Conservation (phyloP, 1,140 invertebrate species). For the Caenorhabditis remanei region DNA sequence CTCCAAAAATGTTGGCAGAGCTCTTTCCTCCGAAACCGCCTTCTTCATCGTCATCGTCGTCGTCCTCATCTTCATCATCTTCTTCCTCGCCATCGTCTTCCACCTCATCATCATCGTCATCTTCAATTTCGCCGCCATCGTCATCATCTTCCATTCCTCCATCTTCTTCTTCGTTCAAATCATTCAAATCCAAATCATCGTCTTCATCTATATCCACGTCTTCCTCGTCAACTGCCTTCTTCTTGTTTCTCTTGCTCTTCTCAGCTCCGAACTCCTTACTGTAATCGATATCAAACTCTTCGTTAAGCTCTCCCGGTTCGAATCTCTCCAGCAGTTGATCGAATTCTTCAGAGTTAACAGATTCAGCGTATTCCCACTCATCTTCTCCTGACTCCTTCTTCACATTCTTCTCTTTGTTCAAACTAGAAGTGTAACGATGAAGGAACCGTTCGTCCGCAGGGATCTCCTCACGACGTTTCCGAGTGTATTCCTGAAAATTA, state of each 20-base stretch:
- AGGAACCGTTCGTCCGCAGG: conserved; percentile 88
- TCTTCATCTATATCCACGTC: conserved; percentile 78
- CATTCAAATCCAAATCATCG: conserved; percentile 78
- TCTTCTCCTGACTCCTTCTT: conserved; percentile 82
- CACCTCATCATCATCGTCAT: conserved; percentile 28
- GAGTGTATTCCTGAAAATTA: conserved; percentile 81
- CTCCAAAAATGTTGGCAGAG: conserved; percentile 28
- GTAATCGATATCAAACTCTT: conserved; percentile 66
- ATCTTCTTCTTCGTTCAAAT: conserved; percentile 54
- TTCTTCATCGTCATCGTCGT: conserved; percentile 21
- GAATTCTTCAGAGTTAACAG: conserved; percentile 89
- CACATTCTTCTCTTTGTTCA: conserved; percentile 74
- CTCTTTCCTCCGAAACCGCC: conserved; percentile 28
- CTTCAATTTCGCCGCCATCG: conserved; percentile 41
- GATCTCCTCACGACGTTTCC: conserved; percentile 83
- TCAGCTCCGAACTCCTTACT: conserved; percentile 58
- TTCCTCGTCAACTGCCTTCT: conserved; percentile 75
- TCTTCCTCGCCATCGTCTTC: background rate
- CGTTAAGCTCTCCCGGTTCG: conserved; percentile 65
- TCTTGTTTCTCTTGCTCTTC: conserved; percentile 69
- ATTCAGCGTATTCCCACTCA: conserved; percentile 80
- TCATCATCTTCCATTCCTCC: conserved; percentile 59
- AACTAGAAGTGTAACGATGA: conserved; percentile 80
- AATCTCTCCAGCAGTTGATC: conserved; percentile 78
- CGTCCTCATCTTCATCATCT: conserved; percentile 5